Conservation (phyloP, 64 coral and sea anemone species). For the Actinia equina region DNA sequence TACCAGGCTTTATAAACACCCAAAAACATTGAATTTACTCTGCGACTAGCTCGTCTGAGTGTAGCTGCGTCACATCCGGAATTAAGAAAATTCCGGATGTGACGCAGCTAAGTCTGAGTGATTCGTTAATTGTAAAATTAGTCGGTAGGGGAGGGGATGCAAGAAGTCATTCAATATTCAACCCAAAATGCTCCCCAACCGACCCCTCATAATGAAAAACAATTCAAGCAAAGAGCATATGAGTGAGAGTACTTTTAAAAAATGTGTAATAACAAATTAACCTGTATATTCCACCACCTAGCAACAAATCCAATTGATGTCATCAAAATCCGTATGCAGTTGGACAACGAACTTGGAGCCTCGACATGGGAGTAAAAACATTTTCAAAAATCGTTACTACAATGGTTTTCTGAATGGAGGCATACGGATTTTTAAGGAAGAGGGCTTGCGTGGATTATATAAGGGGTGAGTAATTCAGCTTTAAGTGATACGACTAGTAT, state of each 20-base stretch:
- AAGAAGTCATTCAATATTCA: too few species aligned
- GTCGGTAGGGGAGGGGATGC: too few species aligned
- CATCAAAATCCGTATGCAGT: slow-evolving; percentile 95
- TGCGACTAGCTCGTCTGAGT: too few species aligned
- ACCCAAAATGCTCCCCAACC: background rate
- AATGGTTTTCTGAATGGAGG: slow-evolving; percentile 64
- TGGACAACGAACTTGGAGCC: slow-evolving; percentile 89
- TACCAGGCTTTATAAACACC: too few species aligned
- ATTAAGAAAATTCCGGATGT: too few species aligned
- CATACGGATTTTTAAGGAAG: slow-evolving; percentile 71
- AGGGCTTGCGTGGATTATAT: slow-evolving; percentile 83
- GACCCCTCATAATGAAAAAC: background rate
- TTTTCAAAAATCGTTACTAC: slow-evolving; percentile 77
- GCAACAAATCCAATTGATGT: slow-evolving; percentile 99
- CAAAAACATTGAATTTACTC: too few species aligned
- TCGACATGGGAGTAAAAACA: slow-evolving; percentile 55
- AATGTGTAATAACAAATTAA: too few species aligned
- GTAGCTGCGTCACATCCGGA: too few species aligned
- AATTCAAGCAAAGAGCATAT: background rate
- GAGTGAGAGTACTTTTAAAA: background rate
- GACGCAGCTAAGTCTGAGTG: too few species aligned
- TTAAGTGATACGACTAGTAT: background rate
- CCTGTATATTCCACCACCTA: slow-evolving; percentile 10
- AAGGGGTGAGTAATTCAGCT: slow-evolving; percentile 66
- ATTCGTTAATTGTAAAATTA: too few species aligned